Base-by-base conservation (phyloP, 1,140 invertebrate species). In the Hylyphantes graminicola region DNA sequence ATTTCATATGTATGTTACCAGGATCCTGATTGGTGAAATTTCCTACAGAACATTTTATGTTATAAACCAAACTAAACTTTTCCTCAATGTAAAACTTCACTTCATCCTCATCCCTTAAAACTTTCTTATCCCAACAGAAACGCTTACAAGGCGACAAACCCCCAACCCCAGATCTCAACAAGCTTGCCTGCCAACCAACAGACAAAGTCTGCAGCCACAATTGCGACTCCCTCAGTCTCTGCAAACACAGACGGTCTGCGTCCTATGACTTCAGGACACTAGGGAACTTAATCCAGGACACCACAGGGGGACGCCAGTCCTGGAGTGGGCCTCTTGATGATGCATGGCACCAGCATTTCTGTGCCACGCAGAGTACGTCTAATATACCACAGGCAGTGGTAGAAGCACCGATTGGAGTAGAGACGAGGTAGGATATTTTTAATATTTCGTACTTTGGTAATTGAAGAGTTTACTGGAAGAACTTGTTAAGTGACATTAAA, bases 321-420 rank as follows among this genome's bases (percentile, higher is more conserved):
- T 82, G 80, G 80, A 82, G 80, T 57, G 80, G 80, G 8, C 80
- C 80, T 7, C 48, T 82, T 51, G 80, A 73, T n/a, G 80, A 82
- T 13, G 51, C 70, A 10, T 82, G 70, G 55, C 80, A 65, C 35
- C 68, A 72, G 17, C 80, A 74, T 7, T 74, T 64, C 15, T 82
- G 70, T 54, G 67, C 80, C 48, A 54, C 80, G 12, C 80, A 82
- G 51, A 82, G 80, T 48, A 63, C 80, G 17, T 82, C 80, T 21
- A 65, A 74, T 51, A 82, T 82, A 55, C 70, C 70, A 9, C 80
- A 82, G 7, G 57, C 50, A 2, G 19, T 73, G 13, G 55, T 50
- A 8, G 21, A 55, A n/a, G 19, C 54, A 15, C 67, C 67, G 61
- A 13, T 21, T 19, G 21, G 13, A 17, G 19, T 12, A 8, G 17